A percentile compares a stretch with the other conserved stretches of the same genome.
Evolutionary conservation across 2,797 vertebrate species (phyloP).

Genomic region (Poeciliopsis infans): DNA sequence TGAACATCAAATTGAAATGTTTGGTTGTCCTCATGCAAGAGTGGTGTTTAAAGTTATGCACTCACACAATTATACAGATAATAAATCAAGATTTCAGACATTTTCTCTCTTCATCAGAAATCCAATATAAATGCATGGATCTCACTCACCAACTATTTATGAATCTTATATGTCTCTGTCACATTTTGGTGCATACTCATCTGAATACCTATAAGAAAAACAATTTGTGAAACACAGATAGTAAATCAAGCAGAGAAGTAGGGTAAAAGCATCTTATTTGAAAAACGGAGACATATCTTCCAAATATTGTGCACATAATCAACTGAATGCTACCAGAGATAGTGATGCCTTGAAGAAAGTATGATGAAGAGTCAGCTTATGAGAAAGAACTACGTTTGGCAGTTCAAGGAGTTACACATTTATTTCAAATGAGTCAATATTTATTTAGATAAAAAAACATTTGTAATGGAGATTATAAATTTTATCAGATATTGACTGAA

Average conservation of each 20-base stretch:
- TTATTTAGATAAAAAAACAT: conserved; percentile 55
- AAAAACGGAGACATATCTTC: conserved; percentile 31
- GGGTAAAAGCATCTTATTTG: conserved; percentile 40
- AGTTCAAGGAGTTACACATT: conserved; percentile 59
- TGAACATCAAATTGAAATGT: conserved; percentile 6
- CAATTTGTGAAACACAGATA: conserved; percentile 35
- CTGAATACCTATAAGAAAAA: conserved; percentile 27
- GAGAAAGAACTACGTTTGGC: conserved; percentile 58
- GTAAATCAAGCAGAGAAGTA: conserved; percentile 41
- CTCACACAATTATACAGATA: conserved; percentile 26
- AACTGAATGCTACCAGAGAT: neutral
- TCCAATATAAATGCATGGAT: conserved; percentile 13
- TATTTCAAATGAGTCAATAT: conserved; percentile 71
- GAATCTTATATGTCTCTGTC: conserved; percentile 30
- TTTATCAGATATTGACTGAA: conserved; percentile 76
- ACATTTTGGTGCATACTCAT: conserved; percentile 46
- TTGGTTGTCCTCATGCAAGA: conserved; percentile 21
- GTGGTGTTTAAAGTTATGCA: conserved; percentile 14
- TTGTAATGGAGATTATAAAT: conserved; percentile 72
- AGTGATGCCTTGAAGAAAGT: conserved; percentile 2
- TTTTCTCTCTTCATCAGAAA: conserved; percentile 13
- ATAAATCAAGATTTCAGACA: conserved; percentile 20
- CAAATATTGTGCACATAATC: conserved; percentile 29
- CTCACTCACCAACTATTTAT: conserved; percentile 17
- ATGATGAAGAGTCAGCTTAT: conserved; percentile 34